Percentiles rank a stretch among this genome's conserved stretches.
Evolutionary conservation across 2,797 vertebrate genomes (phyloP).

Genomic region (Danio kyathit): DNA sequence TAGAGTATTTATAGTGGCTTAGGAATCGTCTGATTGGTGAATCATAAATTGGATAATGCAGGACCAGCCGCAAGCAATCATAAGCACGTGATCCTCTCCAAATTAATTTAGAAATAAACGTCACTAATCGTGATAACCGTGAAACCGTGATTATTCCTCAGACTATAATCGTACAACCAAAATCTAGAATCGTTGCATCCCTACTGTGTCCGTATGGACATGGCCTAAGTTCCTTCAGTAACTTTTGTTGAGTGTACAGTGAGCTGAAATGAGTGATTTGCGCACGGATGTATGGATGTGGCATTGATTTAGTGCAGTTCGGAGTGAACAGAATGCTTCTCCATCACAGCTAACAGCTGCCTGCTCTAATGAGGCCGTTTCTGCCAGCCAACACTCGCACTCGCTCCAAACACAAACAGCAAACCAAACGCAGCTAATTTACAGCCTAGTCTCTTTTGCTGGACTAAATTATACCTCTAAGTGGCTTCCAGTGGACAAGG

Average conservation of each 20-base stretch:
- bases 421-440: slow-evolving; percentile 19
- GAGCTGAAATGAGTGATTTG: slow-evolving; percentile 14
- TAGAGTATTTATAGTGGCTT: too few species aligned
- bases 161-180: too few species aligned
- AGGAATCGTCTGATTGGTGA: too few species aligned
- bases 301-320: slow-evolving; percentile 22
- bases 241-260: background rate
- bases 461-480: slow-evolving; percentile 33
- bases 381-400: slow-evolving; percentile 29
- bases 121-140: too few species aligned
- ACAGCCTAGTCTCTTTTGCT: slow-evolving; percentile 13
- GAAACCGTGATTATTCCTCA: too few species aligned
- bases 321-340: slow-evolving; percentile 21
- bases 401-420: slow-evolving; percentile 9
- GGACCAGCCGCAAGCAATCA: too few species aligned
- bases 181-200: too few species aligned
- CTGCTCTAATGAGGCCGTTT: slow-evolving; percentile 51
- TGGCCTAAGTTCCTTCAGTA: too few species aligned
- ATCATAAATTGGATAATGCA: too few species aligned
- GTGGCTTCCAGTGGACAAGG: background rate
- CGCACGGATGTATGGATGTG: slow-evolving; percentile 26
- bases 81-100: too few species aligned
- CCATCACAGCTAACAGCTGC: slow-evolving; percentile 32
- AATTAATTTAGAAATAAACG: too few species aligned
- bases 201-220: too few species aligned